phyloP scores from a whole-genome alignment of 1,140 invertebrate genomes.

The Lepidurus packardi region DNA sequence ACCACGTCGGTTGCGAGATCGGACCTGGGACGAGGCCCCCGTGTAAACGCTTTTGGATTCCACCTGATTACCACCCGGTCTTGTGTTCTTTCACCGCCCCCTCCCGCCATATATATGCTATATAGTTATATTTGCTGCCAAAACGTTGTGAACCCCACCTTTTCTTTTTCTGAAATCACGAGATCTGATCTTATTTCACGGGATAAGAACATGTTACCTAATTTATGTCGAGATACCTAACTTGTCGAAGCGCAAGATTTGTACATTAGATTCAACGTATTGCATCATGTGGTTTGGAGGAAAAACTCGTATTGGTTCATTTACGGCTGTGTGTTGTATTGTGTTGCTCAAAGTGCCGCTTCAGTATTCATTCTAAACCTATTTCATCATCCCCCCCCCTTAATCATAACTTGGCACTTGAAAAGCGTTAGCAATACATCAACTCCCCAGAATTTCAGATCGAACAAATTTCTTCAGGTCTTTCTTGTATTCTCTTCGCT shows the following conservation, averaged over 20 bases:
- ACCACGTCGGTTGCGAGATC: slow-evolving; percentile 1
- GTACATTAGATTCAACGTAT: too few species aligned
- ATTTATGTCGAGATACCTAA: too few species aligned
- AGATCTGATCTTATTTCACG: too few species aligned
- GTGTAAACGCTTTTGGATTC: background rate
- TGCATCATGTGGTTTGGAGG: background rate
- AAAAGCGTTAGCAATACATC: too few species aligned
- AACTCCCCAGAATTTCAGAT: too few species aligned
- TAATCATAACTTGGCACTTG: background rate
- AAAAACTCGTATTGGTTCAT: background rate
- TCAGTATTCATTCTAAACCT: slow-evolving; percentile 19
- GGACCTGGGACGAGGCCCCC: background rate
- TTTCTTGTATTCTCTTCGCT: too few species aligned
- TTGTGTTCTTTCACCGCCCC: background rate
- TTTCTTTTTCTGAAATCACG: too few species aligned
- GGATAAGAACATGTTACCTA: too few species aligned
- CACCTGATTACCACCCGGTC: background rate
- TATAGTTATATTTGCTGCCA: too few species aligned
- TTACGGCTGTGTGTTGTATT: background rate
- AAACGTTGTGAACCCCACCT: too few species aligned
- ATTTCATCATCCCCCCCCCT: background rate
- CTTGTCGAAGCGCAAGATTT: too few species aligned
- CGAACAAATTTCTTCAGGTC: too few species aligned
- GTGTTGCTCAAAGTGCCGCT: background rate
- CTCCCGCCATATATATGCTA: background rate